A percentile compares a stretch with the other conserved stretches of the same genome.
Evolutionary conservation across 2,797 vertebrate species (phyloP).

Genomic region (Anas bernieri): DNA sequence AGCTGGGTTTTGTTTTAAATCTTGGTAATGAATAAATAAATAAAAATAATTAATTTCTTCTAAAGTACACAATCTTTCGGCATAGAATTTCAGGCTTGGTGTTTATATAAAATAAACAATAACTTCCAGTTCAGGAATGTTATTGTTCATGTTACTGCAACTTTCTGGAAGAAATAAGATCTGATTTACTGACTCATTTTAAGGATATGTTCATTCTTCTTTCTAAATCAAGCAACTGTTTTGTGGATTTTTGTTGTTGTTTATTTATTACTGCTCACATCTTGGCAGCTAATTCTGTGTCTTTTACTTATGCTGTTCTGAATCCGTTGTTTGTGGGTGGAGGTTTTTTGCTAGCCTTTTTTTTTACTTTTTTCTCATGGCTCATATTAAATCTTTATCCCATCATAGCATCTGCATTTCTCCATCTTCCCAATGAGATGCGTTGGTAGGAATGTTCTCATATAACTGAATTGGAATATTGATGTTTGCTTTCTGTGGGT

Average conservation of each 20-base stretch:
- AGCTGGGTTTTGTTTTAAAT: not conserved
- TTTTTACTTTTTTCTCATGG: not conserved
- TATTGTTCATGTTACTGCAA: not conserved
- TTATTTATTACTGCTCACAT: constrained; percentile 4
- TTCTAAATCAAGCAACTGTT: not conserved
- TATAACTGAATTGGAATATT: not conserved
- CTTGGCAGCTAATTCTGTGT: constrained; percentile 31
- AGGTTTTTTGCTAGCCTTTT: constrained; percentile 1
- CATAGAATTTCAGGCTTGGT: not conserved
- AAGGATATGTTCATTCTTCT: not conserved
- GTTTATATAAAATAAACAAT: constrained; percentile 17
- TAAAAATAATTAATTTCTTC: not conserved
- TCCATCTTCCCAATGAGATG: not conserved
- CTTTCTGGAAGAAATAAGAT: constrained; percentile 11
- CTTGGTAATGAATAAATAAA: not conserved
- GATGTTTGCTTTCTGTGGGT: not conserved
- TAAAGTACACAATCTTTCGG: not conserved
- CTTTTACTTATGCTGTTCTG: constrained; percentile 11
- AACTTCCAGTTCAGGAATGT: not conserved
- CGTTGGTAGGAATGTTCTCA: not conserved
- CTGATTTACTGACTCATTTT: not conserved
- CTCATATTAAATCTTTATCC: not conserved
- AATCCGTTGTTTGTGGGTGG: not conserved
- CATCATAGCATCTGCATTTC: not conserved
- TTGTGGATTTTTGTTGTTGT: not conserved